phyloP scores from a whole-genome alignment of 2,113 vertebrate species.

The Nannobrachium achirus region DNA sequence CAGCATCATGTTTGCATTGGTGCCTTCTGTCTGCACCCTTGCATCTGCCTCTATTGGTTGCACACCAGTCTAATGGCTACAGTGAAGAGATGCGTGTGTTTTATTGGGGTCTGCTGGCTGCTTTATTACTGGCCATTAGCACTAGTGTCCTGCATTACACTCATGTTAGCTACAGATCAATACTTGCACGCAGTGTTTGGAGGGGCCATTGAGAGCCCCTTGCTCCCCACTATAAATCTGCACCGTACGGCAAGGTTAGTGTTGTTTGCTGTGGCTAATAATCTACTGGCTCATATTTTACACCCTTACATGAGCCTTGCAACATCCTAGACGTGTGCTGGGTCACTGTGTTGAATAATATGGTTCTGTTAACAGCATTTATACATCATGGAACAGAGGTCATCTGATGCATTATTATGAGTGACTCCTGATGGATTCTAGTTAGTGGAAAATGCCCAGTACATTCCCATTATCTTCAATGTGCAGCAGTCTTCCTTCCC shows the following conservation, averaged over 20 bases:
- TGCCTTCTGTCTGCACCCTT: slow-evolving; percentile 8
- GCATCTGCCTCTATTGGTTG: not conserved
- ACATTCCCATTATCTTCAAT: too few relatives aligned
- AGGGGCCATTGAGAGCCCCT: slow-evolving; percentile 42
- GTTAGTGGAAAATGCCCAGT: too few relatives aligned
- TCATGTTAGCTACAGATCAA: slow-evolving; percentile 65
- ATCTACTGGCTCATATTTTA: slow-evolving; percentile 34
- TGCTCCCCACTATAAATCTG: slow-evolving; percentile 60
- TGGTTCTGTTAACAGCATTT: too few relatives aligned
- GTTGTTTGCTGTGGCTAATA: slow-evolving; percentile 12
- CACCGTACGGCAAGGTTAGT: slow-evolving; percentile 35
- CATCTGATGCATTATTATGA: too few relatives aligned
- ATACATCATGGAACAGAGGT: too few relatives aligned
- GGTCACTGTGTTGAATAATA: slow-evolving; percentile 3
- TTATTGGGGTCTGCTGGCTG: slow-evolving; percentile 45
- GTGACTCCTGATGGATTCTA: too few relatives aligned
- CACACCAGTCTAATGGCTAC: slow-evolving; percentile 34
- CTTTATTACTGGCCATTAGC: slow-evolving; percentile 70
- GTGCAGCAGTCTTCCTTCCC: too few relatives aligned
- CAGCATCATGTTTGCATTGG: slow-evolving; percentile 23
- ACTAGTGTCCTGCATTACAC: slow-evolving; percentile 59
- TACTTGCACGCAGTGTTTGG: slow-evolving; percentile 55
- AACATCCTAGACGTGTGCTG: not conserved
- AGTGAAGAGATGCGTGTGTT: slow-evolving; percentile 40
- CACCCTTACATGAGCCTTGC: slow-evolving; percentile 17